These are phyloP conservation scores for Lithophane ornitopus DNA, from an alignment of 2,888 invertebrate genomes.

Conservation along the genomic window DNA sequence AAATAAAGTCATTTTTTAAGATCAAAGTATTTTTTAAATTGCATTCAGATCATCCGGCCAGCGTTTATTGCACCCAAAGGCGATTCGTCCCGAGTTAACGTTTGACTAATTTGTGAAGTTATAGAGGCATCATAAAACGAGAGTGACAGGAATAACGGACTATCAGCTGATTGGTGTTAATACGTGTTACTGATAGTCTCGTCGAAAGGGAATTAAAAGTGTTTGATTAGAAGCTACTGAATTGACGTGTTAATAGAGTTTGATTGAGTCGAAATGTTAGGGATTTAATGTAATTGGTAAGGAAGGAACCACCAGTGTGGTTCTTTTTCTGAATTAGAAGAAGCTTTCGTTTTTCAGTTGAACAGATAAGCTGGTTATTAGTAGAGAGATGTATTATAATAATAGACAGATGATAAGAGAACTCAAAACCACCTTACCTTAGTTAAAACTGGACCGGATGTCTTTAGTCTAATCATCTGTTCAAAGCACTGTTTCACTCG, in stretches of 20 bases:
- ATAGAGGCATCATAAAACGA: constrained; percentile 82
- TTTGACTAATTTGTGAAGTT: constrained; percentile 90
- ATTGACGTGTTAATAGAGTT: constrained; percentile 32
- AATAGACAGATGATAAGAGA: not conserved
- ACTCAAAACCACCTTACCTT: constrained; percentile 21
- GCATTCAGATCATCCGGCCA: constrained; percentile 84
- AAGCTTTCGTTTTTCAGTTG: not conserved
- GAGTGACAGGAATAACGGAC: constrained; percentile 75
- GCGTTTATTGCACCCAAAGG: constrained; percentile 89
- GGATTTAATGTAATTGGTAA: not conserved
- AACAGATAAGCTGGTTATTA: not conserved
- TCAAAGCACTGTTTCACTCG: constrained; percentile 37
- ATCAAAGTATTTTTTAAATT: constrained; percentile 72
- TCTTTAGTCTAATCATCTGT: constrained; percentile 9
- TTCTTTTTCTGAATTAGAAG: not conserved
- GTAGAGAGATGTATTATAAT: not conserved
- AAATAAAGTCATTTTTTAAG: constrained; percentile 60
- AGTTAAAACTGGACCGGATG: not conserved
- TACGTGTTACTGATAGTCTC: constrained; percentile 51
- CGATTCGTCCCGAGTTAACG: constrained; percentile 87
- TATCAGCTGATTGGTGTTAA: constrained; percentile 80
- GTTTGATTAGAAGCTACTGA: constrained; percentile 35
- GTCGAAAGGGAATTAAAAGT: constrained; percentile 50
- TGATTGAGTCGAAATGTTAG: constrained; percentile 27
- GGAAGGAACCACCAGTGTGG: not conserved